Evolutionary conservation across 1,140 invertebrate species (phyloP).

Genomic region (Neocloeon triangulifer): DNA sequence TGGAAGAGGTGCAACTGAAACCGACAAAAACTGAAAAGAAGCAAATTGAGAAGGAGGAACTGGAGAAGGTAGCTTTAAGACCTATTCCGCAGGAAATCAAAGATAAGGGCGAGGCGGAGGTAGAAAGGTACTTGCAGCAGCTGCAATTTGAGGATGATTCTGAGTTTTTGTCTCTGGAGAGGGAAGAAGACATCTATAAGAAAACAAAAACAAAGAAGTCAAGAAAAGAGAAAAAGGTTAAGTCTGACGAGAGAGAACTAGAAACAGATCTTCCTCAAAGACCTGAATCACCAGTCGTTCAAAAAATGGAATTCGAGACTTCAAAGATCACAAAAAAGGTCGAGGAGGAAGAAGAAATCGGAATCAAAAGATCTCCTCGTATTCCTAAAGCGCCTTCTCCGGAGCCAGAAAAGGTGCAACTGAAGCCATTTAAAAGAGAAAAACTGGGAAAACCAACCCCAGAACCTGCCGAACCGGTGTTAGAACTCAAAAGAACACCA

Average conservation of each 20-base stretch:
- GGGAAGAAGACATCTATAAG: neutral
- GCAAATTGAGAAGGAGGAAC: conserved; percentile 1
- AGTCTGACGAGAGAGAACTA: neutral
- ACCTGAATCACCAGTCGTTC: neutral
- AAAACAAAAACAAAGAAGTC: neutral
- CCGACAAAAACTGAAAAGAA: conserved; percentile 3
- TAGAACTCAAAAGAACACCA: conserved; percentile 1
- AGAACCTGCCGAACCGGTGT: conserved; percentile 2
- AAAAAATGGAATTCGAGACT: conserved; percentile 2
- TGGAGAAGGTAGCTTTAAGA: conserved; percentile 5
- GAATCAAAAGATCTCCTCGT: too few relatives aligned
- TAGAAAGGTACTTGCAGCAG: too few relatives aligned
- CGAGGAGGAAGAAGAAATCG: neutral
- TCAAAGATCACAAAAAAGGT: neutral
- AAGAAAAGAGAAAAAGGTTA: conserved; percentile 1
- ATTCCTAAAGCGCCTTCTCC: conserved; percentile 8
- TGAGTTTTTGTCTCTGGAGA: too few relatives aligned
- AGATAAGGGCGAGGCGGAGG: conserved; percentile 4
- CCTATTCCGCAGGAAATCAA: conserved; percentile 4
- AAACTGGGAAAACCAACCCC: conserved; percentile 12
- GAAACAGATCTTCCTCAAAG: neutral
- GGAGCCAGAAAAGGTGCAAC: conserved; percentile 10
- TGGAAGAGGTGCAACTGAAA: conserved; percentile 16
- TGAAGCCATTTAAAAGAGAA: conserved; percentile 16
- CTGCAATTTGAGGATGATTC: neutral